Conservation (phyloP, 1,140 invertebrate species). For the Antheraea pernyi region DNA sequence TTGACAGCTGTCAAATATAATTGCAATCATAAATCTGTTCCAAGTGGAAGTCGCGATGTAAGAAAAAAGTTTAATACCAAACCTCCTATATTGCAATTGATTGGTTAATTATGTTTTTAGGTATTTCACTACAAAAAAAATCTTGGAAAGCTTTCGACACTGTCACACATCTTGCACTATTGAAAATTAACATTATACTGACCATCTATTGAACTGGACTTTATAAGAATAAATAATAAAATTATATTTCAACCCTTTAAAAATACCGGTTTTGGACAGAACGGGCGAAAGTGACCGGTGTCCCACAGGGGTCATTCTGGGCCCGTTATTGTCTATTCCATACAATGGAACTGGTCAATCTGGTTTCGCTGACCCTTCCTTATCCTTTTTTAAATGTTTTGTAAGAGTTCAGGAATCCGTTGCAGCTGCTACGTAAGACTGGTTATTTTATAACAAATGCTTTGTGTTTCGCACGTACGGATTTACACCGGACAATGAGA, state of each 20-base stretch:
- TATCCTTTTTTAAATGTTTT: constrained; percentile 38
- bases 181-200: constrained; percentile 56
- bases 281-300: constrained; percentile 62
- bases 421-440: constrained; percentile 55
- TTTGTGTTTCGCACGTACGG: neutral
- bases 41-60: too few species aligned
- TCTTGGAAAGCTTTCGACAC: constrained; percentile 27
- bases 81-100: too few species aligned
- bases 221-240: constrained; percentile 45
- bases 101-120: too few species aligned
- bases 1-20: too few species aligned
- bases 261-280: constrained; percentile 62
- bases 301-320: constrained; percentile 67
- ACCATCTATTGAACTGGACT: constrained; percentile 42
- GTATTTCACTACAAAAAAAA: neutral
- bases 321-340: constrained; percentile 58
- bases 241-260: constrained; percentile 55
- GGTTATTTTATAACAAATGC: constrained; percentile 24
- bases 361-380: constrained; percentile 74
- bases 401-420: constrained; percentile 8
- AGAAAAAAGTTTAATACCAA: too few species aligned
- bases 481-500: neutral
- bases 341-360: constrained; percentile 60
- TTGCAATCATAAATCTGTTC: too few species aligned
- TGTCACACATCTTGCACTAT: constrained; percentile 22